A percentile compares a stretch with the other conserved stretches of the same genome.
Evolutionary conservation across 2,888 invertebrate species (phyloP).

Genomic region (Spialia ferax): DNA sequence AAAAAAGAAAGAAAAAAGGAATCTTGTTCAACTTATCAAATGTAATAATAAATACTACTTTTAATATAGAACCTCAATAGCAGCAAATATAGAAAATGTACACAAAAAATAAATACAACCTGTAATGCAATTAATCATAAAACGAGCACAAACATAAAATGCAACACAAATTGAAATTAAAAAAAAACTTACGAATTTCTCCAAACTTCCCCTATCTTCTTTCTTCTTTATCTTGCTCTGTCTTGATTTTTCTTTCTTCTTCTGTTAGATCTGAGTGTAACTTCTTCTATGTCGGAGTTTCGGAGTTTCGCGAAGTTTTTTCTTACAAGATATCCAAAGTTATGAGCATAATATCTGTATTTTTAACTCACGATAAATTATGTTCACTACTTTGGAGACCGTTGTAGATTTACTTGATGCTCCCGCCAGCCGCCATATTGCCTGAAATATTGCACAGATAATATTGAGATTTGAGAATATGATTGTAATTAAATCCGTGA

Average conservation of each 20-base stretch:
- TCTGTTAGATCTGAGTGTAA: too few relatives aligned
- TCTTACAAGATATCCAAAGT: constrained; percentile 82
- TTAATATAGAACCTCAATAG: too few relatives aligned
- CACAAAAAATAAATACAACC: too few relatives aligned
- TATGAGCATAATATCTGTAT: constrained; percentile 84
- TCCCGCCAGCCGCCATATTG: not conserved
- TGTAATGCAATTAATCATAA: too few relatives aligned
- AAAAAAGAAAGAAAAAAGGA: too few relatives aligned
- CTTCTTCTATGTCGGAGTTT: not conserved
- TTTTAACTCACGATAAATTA: constrained; percentile 82
- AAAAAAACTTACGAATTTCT: not conserved
- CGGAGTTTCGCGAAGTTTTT: constrained; percentile 52
- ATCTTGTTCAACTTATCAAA: too few relatives aligned
- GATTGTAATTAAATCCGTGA: not conserved
- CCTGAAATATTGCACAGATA: not conserved
- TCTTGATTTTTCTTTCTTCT: not conserved
- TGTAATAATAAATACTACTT: too few relatives aligned
- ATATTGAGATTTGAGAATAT: too few relatives aligned
- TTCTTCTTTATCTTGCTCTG: not conserved
- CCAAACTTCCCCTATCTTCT: not conserved
- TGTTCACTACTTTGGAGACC: constrained; percentile 80
- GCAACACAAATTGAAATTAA: too few relatives aligned
- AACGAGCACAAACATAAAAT: too few relatives aligned
- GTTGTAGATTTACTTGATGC: constrained; percentile 58
- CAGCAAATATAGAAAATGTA: too few relatives aligned